These are phyloP conservation scores for Carollia perspicillata DNA, from an alignment of 2,113 vertebrate genomes.

Conservation along the genomic window DNA sequence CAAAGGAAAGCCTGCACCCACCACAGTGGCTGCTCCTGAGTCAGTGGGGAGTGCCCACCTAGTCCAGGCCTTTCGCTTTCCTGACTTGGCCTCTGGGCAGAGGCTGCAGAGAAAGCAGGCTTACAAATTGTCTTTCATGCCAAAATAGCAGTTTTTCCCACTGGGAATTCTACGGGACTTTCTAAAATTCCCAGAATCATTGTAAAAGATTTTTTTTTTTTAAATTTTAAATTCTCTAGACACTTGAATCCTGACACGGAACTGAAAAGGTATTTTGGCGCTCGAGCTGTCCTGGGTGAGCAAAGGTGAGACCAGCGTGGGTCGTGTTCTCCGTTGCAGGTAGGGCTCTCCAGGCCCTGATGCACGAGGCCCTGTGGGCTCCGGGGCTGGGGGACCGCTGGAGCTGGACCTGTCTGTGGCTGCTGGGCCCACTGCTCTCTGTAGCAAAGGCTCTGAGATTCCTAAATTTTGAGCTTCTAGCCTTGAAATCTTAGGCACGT, in stretches of 20 bases:
- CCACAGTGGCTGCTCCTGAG: not conserved
- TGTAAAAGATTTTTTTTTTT: not conserved
- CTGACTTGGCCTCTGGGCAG: fast-evolving
- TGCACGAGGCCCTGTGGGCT: not conserved
- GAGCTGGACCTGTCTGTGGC: not conserved
- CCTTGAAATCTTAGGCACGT: not conserved
- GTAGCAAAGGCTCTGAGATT: not conserved
- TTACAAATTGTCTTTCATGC: not conserved
- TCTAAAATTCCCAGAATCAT: not conserved
- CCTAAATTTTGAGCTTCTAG: not conserved
- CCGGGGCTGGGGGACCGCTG: too few relatives aligned
- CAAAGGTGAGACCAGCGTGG: conserved; percentile 85
- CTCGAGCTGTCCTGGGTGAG: conserved; percentile 94
- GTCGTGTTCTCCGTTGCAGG: not conserved
- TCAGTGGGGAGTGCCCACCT: fast-evolving
- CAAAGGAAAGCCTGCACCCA: not conserved
- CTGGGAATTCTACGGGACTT: not conserved
- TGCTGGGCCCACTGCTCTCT: fast-evolving
- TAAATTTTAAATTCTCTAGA: conserved; percentile 76
- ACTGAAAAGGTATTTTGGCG: conserved; percentile 96
- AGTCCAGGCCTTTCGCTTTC: not conserved
- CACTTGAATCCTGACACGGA: conserved; percentile 98
- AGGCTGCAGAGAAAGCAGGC: not conserved
- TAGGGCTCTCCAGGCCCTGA: not conserved
- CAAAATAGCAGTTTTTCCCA: not conserved